phyloP scores from a whole-genome alignment of 2,797 vertebrate genomes.

The Passerculus sandwichensis region DNA sequence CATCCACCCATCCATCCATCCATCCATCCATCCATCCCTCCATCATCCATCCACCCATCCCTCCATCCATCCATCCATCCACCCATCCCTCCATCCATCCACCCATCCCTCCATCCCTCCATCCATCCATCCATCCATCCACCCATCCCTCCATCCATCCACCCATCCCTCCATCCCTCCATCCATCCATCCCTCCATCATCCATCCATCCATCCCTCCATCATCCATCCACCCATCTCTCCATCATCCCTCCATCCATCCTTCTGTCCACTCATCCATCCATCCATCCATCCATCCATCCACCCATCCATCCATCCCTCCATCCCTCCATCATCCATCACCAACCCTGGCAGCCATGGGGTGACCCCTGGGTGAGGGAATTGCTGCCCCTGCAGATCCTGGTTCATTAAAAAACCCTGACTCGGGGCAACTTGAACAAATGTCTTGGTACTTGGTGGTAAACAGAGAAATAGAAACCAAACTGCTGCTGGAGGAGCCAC shows the following conservation, averaged over 20 bases:
- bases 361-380: neutral
- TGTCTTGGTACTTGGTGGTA: neutral
- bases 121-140: neutral
- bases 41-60: neutral
- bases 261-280: neutral
- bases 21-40: accelerated
- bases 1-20: neutral
- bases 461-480: neutral
- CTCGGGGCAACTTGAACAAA: neutral
- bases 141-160: neutral
- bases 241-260: too few species aligned
- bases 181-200: neutral
- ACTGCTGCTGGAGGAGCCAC: neutral
- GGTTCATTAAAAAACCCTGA: neutral
- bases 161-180: neutral
- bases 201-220: accelerated
- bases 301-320: neutral
- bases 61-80: accelerated
- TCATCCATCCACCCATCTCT: too few species aligned
- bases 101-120: too few species aligned
- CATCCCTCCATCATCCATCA: neutral
- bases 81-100: too few species aligned
- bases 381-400: neutral
- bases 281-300: neutral
- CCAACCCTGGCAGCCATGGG: neutral